These are phyloP conservation scores for Taenaris catops DNA, from an alignment of 2,888 invertebrate genomes.

Conservation along the genomic window DNA sequence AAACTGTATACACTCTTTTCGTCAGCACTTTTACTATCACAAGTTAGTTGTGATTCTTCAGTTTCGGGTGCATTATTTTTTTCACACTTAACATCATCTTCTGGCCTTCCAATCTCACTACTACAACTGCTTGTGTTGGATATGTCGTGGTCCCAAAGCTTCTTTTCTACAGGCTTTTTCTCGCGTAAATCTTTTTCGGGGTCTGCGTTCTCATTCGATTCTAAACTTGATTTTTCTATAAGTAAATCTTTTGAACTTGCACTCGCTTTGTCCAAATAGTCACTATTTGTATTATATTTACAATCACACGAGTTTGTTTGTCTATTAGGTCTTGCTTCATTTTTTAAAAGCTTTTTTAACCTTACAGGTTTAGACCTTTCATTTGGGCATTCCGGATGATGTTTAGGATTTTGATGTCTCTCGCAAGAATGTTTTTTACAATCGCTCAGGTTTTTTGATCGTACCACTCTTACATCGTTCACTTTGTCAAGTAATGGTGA, in stretches of 20 bases:
- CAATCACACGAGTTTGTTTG: constrained; percentile 47
- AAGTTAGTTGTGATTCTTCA: constrained; percentile 53
- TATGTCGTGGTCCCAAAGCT: constrained; percentile 75
- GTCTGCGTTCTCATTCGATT: constrained; percentile 69
- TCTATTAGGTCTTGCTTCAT: constrained; percentile 44
- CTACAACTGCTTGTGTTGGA: constrained; percentile 79
- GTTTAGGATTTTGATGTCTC: constrained; percentile 43
- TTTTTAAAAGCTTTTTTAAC: constrained; percentile 62
- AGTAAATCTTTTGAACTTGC: constrained; percentile 86
- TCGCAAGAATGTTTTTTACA: constrained; percentile 60
- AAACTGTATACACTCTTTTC: constrained; percentile 68
- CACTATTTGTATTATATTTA: constrained; percentile 46
- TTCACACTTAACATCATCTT: constrained; percentile 37
- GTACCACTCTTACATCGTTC: constrained; percentile 61
- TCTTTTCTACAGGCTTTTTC: constrained; percentile 48
- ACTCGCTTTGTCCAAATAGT: constrained; percentile 82
- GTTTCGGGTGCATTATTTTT: constrained; percentile 43
- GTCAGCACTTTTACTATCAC: constrained; percentile 62
- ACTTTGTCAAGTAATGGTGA: constrained; percentile 83
- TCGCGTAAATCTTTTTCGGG: constrained; percentile 43
- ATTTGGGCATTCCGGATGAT: constrained; percentile 44
- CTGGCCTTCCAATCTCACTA: constrained; percentile 64
- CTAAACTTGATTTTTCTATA: constrained; percentile 78
- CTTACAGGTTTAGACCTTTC: constrained; percentile 63
- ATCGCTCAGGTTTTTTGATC: constrained; percentile 54